Percentiles rank a stretch among this genome's conserved stretches.
Conservation (phyloP, 1,140 invertebrate species). For the Apis mellifera region Amel_HAv3.1 CM009931.2:2566001-2566500, state of each 20-base stretch:
- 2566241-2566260: constrained; percentile 6
- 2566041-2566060: neutral
- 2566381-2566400: too few relatives aligned
- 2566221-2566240: neutral
- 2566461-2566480: too few relatives aligned
- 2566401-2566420: too few relatives aligned
- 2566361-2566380: too few relatives aligned
- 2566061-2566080: too few relatives aligned
- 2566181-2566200: constrained; percentile 16
- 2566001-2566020: constrained; percentile 29
- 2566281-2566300: neutral
- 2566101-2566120: constrained; percentile 41
- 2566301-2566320: neutral
- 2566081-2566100: constrained; percentile 6
- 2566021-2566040: neutral
- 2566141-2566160: neutral
- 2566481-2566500: too few relatives aligned
- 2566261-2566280: neutral
- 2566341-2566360: neutral
- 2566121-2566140: neutral
- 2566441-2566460: too few relatives aligned
- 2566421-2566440: too few relatives aligned
- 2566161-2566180: constrained; percentile 29
- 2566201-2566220: constrained; percentile 37
- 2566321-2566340: neutral